phyloP scores from a whole-genome alignment of 2,113 vertebrate genomes.

The Pelvicachromis taeniatus region DNA sequence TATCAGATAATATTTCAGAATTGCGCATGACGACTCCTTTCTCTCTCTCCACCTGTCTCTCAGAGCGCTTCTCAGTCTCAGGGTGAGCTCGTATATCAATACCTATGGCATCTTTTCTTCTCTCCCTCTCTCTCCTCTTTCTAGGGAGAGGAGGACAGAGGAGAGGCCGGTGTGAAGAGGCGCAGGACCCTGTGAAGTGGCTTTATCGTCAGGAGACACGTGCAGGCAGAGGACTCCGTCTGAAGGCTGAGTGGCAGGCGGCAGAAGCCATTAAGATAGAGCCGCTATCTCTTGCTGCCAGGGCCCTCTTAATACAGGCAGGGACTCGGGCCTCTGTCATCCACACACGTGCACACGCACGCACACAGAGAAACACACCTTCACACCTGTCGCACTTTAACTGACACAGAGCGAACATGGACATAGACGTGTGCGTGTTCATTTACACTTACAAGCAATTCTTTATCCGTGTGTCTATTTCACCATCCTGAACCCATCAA shows the following conservation, averaged over 20 bases:
- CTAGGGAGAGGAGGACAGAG: constrained; percentile 22
- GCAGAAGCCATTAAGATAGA: constrained; percentile 75
- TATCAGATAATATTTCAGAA: constrained; percentile 11
- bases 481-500: constrained; percentile 5
- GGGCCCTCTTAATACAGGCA: constrained; percentile 49
- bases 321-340: constrained; percentile 40
- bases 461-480: constrained; percentile 5
- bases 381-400: constrained; percentile 27
- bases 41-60: background rate
- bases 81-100: constrained; percentile 48
- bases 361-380: constrained; percentile 5
- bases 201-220: constrained; percentile 67
- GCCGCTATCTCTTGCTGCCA: constrained; percentile 68
- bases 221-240: constrained; percentile 47
- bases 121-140: background rate
- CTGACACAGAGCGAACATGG: constrained; percentile 18
- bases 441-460: constrained; percentile 32
- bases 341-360: background rate
- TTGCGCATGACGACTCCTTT: background rate
- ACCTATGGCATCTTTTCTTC: constrained; percentile 42
- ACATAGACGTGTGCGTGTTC: constrained; percentile 31
- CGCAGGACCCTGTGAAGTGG: constrained; percentile 68
- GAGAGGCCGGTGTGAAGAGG: constrained; percentile 45
- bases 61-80: constrained; percentile 12
- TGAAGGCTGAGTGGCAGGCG: constrained; percentile 73